These are phyloP conservation scores for Stylophora pistillata DNA, from an alignment of 64 coral and sea anemone genomes.

Conservation along the genomic window DNA sequence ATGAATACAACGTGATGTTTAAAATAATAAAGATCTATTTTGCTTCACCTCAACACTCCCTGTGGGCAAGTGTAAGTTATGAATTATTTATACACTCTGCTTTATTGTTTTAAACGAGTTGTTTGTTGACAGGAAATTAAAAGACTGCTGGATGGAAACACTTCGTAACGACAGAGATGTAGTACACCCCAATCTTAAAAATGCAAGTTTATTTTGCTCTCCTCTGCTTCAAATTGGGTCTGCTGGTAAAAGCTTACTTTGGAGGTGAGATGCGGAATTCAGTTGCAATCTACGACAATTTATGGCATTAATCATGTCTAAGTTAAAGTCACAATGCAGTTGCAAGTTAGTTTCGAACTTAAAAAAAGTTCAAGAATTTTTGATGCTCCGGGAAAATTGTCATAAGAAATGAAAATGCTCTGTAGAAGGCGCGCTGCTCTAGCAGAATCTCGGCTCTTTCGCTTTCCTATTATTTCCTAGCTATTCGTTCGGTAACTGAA, in stretches of 20 bases:
- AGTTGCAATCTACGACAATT: too few relatives aligned
- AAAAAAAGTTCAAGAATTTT: too few relatives aligned
- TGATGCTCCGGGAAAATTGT: too few relatives aligned
- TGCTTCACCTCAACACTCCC: neutral
- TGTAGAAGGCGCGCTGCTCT: too few relatives aligned
- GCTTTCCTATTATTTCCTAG: too few relatives aligned
- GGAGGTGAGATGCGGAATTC: neutral
- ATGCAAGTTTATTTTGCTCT: neutral
- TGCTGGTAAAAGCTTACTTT: neutral
- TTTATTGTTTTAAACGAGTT: neutral
- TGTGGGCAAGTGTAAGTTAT: neutral
- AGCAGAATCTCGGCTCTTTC: too few relatives aligned
- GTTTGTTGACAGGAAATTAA: neutral
- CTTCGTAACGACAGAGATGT: neutral
- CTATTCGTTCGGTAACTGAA: too few relatives aligned
- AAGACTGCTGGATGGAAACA: neutral
- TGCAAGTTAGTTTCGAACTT: too few relatives aligned
- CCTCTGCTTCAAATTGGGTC: neutral
- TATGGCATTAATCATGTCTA: too few relatives aligned
- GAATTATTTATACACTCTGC: neutral
- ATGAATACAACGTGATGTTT: neutral
- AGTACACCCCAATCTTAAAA: neutral
- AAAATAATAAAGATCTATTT: neutral
- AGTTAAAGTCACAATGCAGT: too few relatives aligned
- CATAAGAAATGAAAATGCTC: too few relatives aligned